phyloP scores from a whole-genome alignment of 2,888 invertebrate species.

The Boloria euphrosyne region DNA sequence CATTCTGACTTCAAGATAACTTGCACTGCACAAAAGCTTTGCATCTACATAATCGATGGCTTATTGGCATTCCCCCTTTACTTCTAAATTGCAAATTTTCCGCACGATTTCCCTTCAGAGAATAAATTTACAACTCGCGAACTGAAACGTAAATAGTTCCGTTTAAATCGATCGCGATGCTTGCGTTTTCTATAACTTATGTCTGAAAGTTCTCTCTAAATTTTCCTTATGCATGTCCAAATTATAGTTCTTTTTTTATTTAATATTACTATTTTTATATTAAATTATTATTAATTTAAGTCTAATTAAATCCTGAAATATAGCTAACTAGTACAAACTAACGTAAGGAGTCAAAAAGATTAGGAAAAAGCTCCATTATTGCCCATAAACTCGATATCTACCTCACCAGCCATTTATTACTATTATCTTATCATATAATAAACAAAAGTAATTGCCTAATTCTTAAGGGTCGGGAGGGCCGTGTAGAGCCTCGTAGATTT shows the following conservation, averaged over 20 bases:
- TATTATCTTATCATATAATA: constrained; percentile 61
- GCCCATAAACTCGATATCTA: constrained; percentile 36
- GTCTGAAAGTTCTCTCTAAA: constrained; percentile 10
- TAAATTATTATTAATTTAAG: background rate
- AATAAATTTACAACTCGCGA: constrained; percentile 77
- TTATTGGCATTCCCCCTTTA: constrained; percentile 80
- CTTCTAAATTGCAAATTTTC: constrained; percentile 82
- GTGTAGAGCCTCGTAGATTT: constrained; percentile 64
- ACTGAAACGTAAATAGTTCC: constrained; percentile 67
- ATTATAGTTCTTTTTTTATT: constrained; percentile 21
- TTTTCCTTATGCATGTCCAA: constrained; percentile 16
- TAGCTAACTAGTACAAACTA: too few relatives aligned
- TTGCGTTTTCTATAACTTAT: constrained; percentile 31
- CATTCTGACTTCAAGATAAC: constrained; percentile 74
- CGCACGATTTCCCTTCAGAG: constrained; percentile 76
- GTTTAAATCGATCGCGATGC: constrained; percentile 46
- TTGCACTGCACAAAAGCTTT: constrained; percentile 71
- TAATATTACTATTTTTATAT: background rate
- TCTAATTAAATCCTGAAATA: background rate
- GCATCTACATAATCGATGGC: constrained; percentile 81
- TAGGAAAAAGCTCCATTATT: constrained; percentile 29
- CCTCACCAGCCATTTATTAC: constrained; percentile 49
- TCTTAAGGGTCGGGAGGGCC: constrained; percentile 60
- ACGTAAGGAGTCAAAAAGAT: constrained; percentile 18
- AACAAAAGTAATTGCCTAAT: constrained; percentile 74